Conservation (phyloP, 2,113 vertebrate species). For the Dolichotis patagonum region DNA sequence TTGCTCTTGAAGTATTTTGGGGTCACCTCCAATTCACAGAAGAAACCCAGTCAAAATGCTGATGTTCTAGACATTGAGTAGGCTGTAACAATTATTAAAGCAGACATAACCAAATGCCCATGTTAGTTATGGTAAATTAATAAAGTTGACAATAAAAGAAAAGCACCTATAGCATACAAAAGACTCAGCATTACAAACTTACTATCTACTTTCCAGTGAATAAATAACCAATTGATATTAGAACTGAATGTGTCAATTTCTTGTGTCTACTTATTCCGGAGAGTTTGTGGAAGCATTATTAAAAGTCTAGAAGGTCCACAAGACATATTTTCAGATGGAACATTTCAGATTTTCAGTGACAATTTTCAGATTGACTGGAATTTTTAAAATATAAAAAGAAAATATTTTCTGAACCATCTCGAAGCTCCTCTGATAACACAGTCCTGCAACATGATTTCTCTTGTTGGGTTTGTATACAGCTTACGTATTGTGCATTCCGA, state of each 20-base stretch:
- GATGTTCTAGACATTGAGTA: not conserved
- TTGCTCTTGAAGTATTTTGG: not conserved
- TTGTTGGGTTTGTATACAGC: not conserved
- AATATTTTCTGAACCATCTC: not conserved
- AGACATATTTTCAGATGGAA: not conserved
- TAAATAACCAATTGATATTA: not conserved
- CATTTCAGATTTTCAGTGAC: not conserved
- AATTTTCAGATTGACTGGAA: not conserved
- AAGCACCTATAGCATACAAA: not conserved
- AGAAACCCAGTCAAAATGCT: not conserved
- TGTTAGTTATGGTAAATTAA: not conserved
- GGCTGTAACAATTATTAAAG: not conserved
- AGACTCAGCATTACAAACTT: not conserved
- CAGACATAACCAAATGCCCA: not conserved
- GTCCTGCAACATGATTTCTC: not conserved
- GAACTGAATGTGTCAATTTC: not conserved
- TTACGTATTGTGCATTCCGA: not conserved
- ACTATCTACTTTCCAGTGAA: not conserved
- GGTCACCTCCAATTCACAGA: not conserved
- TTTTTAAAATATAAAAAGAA: conserved; percentile 23
- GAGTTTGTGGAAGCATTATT: not conserved
- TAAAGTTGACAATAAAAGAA: not conserved
- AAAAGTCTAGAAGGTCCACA: not conserved
- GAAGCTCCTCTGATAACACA: not conserved
- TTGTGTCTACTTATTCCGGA: not conserved